Percentiles rank a stretch among this genome's conserved stretches.
These are phyloP conservation scores for Sinocyclocheilus maitianheensis DNA, from an alignment of 2,113 vertebrate genomes.

Conservation along the genomic window DNA sequence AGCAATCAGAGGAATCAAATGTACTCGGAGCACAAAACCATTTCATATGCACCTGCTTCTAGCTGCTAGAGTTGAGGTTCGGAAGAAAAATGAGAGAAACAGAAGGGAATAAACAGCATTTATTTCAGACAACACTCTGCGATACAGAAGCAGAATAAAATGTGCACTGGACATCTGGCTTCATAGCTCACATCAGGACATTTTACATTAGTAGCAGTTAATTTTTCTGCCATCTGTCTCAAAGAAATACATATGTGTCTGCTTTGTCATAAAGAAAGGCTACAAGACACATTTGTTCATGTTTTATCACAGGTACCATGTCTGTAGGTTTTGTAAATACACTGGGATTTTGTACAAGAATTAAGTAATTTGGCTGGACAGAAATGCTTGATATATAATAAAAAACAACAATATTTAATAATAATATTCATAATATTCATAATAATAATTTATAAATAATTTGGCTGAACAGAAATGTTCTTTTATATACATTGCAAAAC, in stretches of 20 bases:
- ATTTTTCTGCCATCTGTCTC: constrained; percentile 39
- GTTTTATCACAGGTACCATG: neutral
- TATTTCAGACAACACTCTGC: constrained; percentile 57
- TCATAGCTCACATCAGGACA: neutral
- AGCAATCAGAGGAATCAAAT: neutral
- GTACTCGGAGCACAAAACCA: neutral
- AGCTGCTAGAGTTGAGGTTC: neutral
- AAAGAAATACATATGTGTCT: constrained; percentile 5
- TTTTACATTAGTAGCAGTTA: neutral
- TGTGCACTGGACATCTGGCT: neutral
- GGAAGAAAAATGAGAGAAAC: neutral
- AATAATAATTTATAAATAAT: neutral
- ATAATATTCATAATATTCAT: neutral
- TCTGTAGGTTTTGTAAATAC: too few relatives aligned
- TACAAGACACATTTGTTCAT: neutral
- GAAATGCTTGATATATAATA: neutral
- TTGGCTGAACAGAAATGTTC: neutral
- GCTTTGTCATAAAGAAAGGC: constrained; percentile 51
- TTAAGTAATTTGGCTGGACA: neutral
- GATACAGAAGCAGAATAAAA: neutral
- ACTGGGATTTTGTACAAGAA: too few relatives aligned
- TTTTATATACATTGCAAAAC: too few relatives aligned
- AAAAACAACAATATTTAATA: neutral
- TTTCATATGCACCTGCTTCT: neutral
- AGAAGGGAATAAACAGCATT: constrained; percentile 61